phyloP scores from a whole-genome alignment of 2,113 vertebrate genomes.

The Anolis sagrei region DNA sequence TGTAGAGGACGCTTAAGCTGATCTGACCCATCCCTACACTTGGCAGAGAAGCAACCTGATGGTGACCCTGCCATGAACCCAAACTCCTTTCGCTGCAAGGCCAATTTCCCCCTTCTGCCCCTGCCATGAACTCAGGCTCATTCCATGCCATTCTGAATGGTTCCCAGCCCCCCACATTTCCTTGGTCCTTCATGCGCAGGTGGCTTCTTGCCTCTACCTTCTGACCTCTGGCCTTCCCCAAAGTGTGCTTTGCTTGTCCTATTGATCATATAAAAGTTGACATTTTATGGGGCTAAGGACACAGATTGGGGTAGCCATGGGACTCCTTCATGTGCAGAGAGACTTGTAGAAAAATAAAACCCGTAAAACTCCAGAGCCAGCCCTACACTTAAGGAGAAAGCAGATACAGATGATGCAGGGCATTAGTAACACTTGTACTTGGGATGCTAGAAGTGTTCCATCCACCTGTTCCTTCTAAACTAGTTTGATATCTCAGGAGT shows the following conservation, averaged over 20 bases:
- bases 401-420: background rate
- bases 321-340: background rate
- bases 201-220: background rate
- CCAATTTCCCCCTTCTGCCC: background rate
- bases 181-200: background rate
- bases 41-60: background rate
- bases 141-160: background rate
- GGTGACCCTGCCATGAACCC: conserved; percentile 14
- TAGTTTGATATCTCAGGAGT: background rate
- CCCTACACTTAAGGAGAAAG: background rate
- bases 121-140: background rate
- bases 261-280: background rate
- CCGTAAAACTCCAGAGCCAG: background rate
- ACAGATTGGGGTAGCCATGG: background rate
- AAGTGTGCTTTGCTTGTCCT: background rate
- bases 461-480: background rate
- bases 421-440: background rate
- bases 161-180: background rate
- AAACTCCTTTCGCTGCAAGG: conserved; percentile 15
- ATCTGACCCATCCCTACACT: background rate
- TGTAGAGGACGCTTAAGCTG: background rate
- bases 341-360: background rate
- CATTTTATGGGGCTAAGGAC: background rate
- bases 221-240: background rate
- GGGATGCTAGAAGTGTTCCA: background rate